These are phyloP conservation scores for Catostomus latipinnis DNA, from an alignment of 2,797 vertebrate genomes.

Conservation along the genomic window DNA sequence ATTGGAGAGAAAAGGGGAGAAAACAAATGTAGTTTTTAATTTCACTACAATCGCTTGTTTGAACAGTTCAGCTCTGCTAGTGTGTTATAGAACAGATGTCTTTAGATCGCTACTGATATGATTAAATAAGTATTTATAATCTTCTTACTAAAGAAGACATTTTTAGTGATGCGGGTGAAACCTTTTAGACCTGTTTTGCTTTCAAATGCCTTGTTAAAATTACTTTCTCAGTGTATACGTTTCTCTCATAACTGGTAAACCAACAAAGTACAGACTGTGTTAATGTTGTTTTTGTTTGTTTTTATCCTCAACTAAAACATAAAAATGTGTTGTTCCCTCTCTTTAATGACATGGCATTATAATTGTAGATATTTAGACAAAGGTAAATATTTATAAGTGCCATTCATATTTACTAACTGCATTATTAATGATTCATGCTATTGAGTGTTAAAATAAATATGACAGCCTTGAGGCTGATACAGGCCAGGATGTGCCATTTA, in stretches of 20 bases:
- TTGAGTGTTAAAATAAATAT: constrained; percentile 7
- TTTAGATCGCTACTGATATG: neutral
- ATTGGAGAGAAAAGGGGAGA: too few relatives aligned
- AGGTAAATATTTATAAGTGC: neutral
- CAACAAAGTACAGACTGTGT: neutral
- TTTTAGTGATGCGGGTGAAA: constrained; percentile 13
- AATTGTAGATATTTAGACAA: neutral
- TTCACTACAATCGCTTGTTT: too few relatives aligned
- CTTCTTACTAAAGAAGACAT: neutral
- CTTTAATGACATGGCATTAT: constrained; percentile 6
- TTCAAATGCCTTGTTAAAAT: constrained; percentile 19
- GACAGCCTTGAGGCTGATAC: neutral
- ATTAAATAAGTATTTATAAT: neutral
- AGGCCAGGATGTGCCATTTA: neutral
- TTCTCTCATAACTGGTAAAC: neutral
- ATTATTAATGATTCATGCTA: constrained; percentile 1
- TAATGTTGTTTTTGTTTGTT: neutral
- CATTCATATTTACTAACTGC: neutral
- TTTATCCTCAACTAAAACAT: neutral
- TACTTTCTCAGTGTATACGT: constrained; percentile 13
- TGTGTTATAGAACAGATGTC: neutral
- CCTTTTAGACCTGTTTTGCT: constrained; percentile 50
- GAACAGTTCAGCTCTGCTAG: neutral
- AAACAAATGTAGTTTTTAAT: too few relatives aligned
- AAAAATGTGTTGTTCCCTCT: neutral